Conservation (phyloP, 2,797 vertebrate species). For the Pseudochaenichthys georgianus region DNA sequence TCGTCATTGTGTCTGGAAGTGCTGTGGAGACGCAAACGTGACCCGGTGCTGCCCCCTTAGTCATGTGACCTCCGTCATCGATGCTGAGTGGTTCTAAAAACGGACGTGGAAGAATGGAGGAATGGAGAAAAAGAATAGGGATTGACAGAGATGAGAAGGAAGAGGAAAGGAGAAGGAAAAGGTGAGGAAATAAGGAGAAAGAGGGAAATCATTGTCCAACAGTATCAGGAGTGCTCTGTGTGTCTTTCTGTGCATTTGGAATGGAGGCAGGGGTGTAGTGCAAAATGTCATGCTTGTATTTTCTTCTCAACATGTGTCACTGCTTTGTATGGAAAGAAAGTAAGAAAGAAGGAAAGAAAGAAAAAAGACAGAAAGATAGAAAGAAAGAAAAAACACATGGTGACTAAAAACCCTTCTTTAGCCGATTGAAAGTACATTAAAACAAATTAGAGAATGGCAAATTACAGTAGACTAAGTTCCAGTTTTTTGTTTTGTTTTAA, state of each 20-base stretch:
- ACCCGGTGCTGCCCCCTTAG: slow-evolving; percentile 86
- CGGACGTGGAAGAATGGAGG: slow-evolving; percentile 23
- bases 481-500: slow-evolving; percentile 25
- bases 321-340: slow-evolving; percentile 41
- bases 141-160: slow-evolving; percentile 26
- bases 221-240: slow-evolving; percentile 50
- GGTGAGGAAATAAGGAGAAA: slow-evolving; percentile 49
- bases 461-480: slow-evolving; percentile 30
- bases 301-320: slow-evolving; percentile 44
- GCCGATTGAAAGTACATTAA: slow-evolving; percentile 4
- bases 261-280: slow-evolving; percentile 33
- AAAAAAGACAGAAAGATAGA: slow-evolving; percentile 16
- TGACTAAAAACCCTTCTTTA: slow-evolving; percentile 18
- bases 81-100: slow-evolving; percentile 96
- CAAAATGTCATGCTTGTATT: slow-evolving; percentile 56
- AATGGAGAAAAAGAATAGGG: not conserved
- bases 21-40: slow-evolving; percentile 92
- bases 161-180: slow-evolving; percentile 24
- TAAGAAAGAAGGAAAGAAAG: slow-evolving; percentile 18
- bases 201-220: slow-evolving; percentile 49
- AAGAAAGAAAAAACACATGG: slow-evolving; percentile 12
- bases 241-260: slow-evolving; percentile 26
- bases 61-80: slow-evolving; percentile 99
- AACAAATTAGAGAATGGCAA: slow-evolving; percentile 6
- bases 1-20: slow-evolving; percentile 93